Percentiles rank a stretch among this genome's conserved stretches.
These are phyloP conservation scores for Lissonota sp. DNA, from an alignment of 2,888 invertebrate species.

Conservation along the genomic window DNA sequence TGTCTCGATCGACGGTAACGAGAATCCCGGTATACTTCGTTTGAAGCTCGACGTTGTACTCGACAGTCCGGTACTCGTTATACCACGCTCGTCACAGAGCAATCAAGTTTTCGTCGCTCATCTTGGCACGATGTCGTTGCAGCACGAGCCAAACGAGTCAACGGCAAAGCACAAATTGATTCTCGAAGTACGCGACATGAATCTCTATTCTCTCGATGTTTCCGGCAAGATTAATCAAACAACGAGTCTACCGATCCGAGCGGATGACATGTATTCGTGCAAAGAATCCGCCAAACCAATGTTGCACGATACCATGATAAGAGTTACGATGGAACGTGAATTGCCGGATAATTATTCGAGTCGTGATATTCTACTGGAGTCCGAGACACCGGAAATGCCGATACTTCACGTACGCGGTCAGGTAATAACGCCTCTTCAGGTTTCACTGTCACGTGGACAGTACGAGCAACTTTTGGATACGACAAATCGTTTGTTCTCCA, in stretches of 20 bases:
- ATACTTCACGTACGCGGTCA: slow-evolving; percentile 86
- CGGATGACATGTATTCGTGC: slow-evolving; percentile 91
- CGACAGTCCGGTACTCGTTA: slow-evolving; percentile 95
- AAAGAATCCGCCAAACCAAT: slow-evolving; percentile 92
- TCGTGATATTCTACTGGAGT: slow-evolving; percentile 64
- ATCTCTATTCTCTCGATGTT: slow-evolving; percentile 91
- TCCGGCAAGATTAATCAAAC: slow-evolving; percentile 75
- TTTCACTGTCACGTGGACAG: slow-evolving; percentile 93
- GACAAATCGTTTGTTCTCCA: slow-evolving; percentile 81
- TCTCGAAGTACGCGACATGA: slow-evolving; percentile 93
- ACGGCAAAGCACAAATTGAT: slow-evolving; percentile 77
- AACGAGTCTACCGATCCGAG: slow-evolving; percentile 84
- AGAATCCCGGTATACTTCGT: slow-evolving; percentile 68
- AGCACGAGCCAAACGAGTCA: slow-evolving; percentile 78
- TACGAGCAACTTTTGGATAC: slow-evolving; percentile 96
- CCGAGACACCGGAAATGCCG: slow-evolving; percentile 69
- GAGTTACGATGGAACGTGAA: slow-evolving; percentile 87
- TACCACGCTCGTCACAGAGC: slow-evolving; percentile 92
- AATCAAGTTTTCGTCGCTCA: slow-evolving; percentile 95
- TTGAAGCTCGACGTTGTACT: slow-evolving; percentile 91
- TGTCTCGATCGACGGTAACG: slow-evolving; percentile 83
- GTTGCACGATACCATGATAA: slow-evolving; percentile 94
- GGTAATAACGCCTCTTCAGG: slow-evolving; percentile 93
- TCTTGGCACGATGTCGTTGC: slow-evolving; percentile 93
- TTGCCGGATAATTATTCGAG: slow-evolving; percentile 69